Percentiles rank a stretch among this genome's conserved stretches.
These are phyloP conservation scores for Nixonia krombeini DNA, from an alignment of 1,140 invertebrate genomes.

Conservation along the genomic window DNA sequence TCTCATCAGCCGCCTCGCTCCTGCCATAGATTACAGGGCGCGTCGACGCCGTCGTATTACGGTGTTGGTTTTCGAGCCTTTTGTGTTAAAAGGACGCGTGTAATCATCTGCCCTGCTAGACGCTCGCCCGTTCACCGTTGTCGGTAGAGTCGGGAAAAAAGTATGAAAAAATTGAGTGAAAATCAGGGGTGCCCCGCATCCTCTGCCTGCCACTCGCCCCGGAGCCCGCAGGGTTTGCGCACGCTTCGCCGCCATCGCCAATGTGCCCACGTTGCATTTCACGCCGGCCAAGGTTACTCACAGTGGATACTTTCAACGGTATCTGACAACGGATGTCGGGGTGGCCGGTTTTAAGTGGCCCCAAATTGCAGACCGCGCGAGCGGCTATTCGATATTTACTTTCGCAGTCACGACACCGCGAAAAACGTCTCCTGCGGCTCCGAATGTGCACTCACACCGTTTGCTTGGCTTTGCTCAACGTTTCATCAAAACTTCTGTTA, in stretches of 20 bases:
- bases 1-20: constrained; percentile 64
- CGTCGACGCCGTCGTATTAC: constrained; percentile 67
- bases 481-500: too few species aligned
- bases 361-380: constrained; percentile 55
- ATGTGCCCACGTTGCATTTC: constrained; percentile 45
- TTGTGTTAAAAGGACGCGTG: constrained; percentile 73
- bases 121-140: too few species aligned
- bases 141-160: constrained; percentile 37
- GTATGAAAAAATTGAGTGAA: constrained; percentile 50
- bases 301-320: constrained; percentile 57
- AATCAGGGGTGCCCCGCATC: constrained; percentile 40
- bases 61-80: constrained; percentile 74
- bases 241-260: constrained; percentile 43
- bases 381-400: constrained; percentile 32
- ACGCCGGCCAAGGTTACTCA: constrained; percentile 43
- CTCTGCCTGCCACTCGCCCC: constrained; percentile 27
- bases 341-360: constrained; percentile 45
- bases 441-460: too few species aligned
- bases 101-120: constrained; percentile 64
- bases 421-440: too few species aligned
- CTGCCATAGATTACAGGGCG: constrained; percentile 69
- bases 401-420: neutral
- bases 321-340: constrained; percentile 58
- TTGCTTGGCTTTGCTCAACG: too few species aligned
- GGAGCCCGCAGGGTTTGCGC: constrained; percentile 29